Evolutionary conservation across 2,888 invertebrate species (phyloP), one percentile per base, ranked within the genome.

Genomic region (Aporophyla nigra): DNA sequence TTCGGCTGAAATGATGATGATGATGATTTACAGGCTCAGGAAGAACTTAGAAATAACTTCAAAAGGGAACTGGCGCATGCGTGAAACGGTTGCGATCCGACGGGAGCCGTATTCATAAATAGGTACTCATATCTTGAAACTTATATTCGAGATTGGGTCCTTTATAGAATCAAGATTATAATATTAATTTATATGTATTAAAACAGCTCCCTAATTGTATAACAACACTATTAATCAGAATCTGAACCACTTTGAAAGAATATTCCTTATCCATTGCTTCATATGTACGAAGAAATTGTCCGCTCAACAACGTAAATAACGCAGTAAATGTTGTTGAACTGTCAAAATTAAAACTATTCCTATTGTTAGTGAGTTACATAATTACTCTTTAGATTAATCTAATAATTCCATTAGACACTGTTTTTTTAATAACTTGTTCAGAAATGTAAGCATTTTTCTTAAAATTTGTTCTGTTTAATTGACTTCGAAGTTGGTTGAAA

Each of bases 61-160:
- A n/a, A 16, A 58, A 0, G 2, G 1, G 12, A 1, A 10, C 1
- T 46, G 12, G 21, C 14, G 16, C 9, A 54, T 40, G 9, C 10
- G n/a, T 43, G n/a, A 46, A 27, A 49, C n/a, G 24, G 16, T 0
- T 7, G 53, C 6, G 21, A 5, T 33, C 84, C 84, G 71, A 67
- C 84, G 84, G 80, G 49, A 79, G 5, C 5, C 0, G 54, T 21
- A 10, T 56, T 46, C n/a, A 12, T 5, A 49, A 65, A 43, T 51
- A n/a, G n/a, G n/a, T n/a, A 2, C 43, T 43, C 43, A 9, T 43
- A 43, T 24, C 10, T 43, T 49, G 12, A 63, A 46, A 1, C 19
- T 54, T 73, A 16, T 62, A 40, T 51, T 56, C 12, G 21, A 49
- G 51, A 33, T 33, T n/a, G 9, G 5, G 0, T 16, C 21, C 16